Conservation (phyloP, 2,888 invertebrate genomes). For the Xestia rhomboidea region DNA sequence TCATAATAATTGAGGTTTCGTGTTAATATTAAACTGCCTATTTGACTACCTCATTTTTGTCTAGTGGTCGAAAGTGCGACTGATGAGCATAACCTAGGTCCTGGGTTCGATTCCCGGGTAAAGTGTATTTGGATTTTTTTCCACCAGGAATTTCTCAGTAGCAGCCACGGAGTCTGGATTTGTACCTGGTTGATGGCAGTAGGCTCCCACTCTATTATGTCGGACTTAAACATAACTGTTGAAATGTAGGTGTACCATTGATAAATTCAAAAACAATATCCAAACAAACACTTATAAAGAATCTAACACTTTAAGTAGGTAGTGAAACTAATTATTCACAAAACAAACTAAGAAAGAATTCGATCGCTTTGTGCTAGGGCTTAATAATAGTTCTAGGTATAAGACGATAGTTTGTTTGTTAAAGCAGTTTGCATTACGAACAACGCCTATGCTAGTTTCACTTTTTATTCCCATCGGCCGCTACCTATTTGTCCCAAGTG, state of each 20-base stretch:
- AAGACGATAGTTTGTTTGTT: conserved; percentile 19
- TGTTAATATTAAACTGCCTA: too few relatives aligned
- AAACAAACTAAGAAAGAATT: conserved; percentile 13
- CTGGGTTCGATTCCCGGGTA: too few relatives aligned
- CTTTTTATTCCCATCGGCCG: not conserved
- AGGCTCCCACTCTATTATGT: too few relatives aligned
- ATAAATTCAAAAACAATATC: not conserved
- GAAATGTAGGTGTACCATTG: too few relatives aligned
- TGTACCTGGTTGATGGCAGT: too few relatives aligned
- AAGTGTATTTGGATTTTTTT: too few relatives aligned
- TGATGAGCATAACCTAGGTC: too few relatives aligned
- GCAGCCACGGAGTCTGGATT: too few relatives aligned
- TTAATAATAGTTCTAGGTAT: not conserved
- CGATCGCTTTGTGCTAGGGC: not conserved
- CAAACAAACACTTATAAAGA: not conserved
- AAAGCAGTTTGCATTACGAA: conserved; percentile 6
- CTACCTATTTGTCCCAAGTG: not conserved
- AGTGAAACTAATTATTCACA: conserved; percentile 16
- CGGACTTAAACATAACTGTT: too few relatives aligned
- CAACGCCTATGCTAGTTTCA: not conserved
- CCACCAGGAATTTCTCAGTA: too few relatives aligned
- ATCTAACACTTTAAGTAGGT: not conserved
- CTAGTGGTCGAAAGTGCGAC: too few relatives aligned
- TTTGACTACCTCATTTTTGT: too few relatives aligned
- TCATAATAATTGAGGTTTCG: not conserved